A percentile compares a stretch with the other conserved stretches of the same genome.
Evolutionary conservation across 2,113 vertebrate genomes (phyloP).

Genomic region (Thymallus thymallus): DNA sequence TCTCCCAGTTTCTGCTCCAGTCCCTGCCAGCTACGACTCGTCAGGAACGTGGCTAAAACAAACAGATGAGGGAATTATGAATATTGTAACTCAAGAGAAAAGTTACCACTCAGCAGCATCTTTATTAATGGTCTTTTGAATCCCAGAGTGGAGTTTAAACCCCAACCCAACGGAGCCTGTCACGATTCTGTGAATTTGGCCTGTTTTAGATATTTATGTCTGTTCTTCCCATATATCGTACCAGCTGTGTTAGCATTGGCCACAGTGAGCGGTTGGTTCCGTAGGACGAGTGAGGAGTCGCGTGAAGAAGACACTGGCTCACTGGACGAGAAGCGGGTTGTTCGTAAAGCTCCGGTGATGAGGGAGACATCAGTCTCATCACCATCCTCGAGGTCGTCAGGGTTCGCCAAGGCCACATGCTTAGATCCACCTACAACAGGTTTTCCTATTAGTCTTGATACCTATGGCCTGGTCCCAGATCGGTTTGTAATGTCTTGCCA

Average conservation of each 20-base stretch:
- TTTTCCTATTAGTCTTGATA: neutral
- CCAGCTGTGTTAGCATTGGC: conserved; percentile 84
- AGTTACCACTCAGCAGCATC: neutral
- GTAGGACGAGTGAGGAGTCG: conserved; percentile 70
- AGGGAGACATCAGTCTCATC: conserved; percentile 80
- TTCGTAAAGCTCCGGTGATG: conserved; percentile 84
- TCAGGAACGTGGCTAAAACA: conserved; percentile 83
- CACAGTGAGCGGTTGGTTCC: conserved; percentile 72
- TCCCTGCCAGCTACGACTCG: conserved; percentile 88
- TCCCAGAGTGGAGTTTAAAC: too few relatives aligned
- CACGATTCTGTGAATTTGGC: too few relatives aligned
- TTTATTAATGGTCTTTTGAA: neutral
- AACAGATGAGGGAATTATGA: conserved; percentile 8
- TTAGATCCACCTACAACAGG: conserved; percentile 78
- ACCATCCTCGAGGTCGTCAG: conserved; percentile 46
- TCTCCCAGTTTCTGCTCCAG: conserved; percentile 87
- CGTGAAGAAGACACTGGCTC: conserved; percentile 11
- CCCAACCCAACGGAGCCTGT: too few relatives aligned
- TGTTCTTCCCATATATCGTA: conserved; percentile 40
- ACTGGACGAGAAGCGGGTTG: conserved; percentile 18
- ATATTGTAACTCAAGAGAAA: neutral
- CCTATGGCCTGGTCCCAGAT: neutral
- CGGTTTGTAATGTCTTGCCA: too few relatives aligned
- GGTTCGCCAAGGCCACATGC: conserved; percentile 72
- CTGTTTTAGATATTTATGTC: too few relatives aligned